A percentile compares a stretch with the other conserved stretches of the same genome.
Conservation (phyloP, 1,140 invertebrate species). For the Scaptomyza graminum region DNA sequence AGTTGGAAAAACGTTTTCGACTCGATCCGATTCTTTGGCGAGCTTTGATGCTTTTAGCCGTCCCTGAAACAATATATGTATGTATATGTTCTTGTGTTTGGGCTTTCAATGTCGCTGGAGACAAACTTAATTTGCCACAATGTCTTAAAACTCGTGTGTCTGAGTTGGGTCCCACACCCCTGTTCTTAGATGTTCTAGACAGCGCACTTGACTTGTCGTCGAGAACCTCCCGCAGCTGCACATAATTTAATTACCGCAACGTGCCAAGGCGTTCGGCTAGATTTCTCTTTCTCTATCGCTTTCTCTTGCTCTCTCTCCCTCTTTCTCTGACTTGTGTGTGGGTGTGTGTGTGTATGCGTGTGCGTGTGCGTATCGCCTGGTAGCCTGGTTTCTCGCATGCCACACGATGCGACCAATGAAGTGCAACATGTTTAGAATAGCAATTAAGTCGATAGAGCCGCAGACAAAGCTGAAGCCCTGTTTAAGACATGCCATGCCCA, state of each 20-base stretch:
- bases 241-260: slow-evolving; percentile 78
- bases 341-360: not conserved
- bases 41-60: not conserved
- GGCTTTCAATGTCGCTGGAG: slow-evolving; percentile 16
- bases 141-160: slow-evolving; percentile 15
- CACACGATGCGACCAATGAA: slow-evolving; percentile 53
- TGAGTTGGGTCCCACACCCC: not conserved
- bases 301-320: not conserved
- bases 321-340: not conserved
- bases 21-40: no score
- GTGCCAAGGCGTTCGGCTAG: slow-evolving; percentile 37
- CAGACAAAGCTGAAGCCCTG: slow-evolving; percentile 28
- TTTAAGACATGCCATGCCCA: slow-evolving; percentile 9
- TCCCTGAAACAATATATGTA: not conserved
- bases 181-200: not conserved
- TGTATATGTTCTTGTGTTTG: not conserved
- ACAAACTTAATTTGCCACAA: slow-evolving; percentile 53
- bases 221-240: slow-evolving; percentile 42
- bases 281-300: slow-evolving; percentile 3
- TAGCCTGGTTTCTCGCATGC: slow-evolving; percentile 4
- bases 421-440: slow-evolving; percentile 77
- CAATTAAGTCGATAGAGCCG: slow-evolving; percentile 64
- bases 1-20: no score
- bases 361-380: slow-evolving; percentile 27
- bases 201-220: not conserved